phyloP scores from a whole-genome alignment of 2,888 invertebrate genomes.

The Drosophila ezoana region DNA sequence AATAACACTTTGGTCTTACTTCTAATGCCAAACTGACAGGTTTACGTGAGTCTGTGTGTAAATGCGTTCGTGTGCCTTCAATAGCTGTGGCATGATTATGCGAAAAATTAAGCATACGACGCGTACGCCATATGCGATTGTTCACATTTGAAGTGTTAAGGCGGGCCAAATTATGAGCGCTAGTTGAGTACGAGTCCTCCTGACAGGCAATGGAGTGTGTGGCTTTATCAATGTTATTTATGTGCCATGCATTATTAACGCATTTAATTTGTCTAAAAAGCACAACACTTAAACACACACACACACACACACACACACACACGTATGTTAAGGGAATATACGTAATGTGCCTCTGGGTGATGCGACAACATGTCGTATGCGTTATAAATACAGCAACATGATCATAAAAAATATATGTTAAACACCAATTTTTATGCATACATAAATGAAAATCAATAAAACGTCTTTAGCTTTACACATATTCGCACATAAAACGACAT shows the following conservation, averaged over 20 bases:
- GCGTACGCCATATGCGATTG: slow-evolving; percentile 59
- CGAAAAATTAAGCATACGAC: slow-evolving; percentile 73
- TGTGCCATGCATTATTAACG: slow-evolving; percentile 65
- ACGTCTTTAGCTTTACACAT: slow-evolving; percentile 42
- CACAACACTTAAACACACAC: slow-evolving; percentile 36
- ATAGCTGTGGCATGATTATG: slow-evolving; percentile 69
- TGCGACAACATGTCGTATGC: slow-evolving; percentile 61
- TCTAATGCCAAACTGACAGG: slow-evolving; percentile 75
- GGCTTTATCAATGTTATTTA: slow-evolving; percentile 72
- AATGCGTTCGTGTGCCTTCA: slow-evolving; percentile 36
- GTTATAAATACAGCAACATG: slow-evolving; percentile 56
- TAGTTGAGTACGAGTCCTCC: slow-evolving; percentile 30
- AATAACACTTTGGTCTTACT: slow-evolving; percentile 75
- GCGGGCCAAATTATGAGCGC: slow-evolving; percentile 51
- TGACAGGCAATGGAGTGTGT: slow-evolving; percentile 30
- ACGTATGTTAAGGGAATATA: slow-evolving; percentile 14
- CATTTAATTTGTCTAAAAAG: slow-evolving; percentile 77
- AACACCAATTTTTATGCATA: slow-evolving; percentile 73
- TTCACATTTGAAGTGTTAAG: slow-evolving; percentile 75
- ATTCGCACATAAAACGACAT: slow-evolving; percentile 51
- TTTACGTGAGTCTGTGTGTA: slow-evolving; percentile 54
- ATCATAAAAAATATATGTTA: slow-evolving; percentile 71
- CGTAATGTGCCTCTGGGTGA: slow-evolving; percentile 48
- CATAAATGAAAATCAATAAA: slow-evolving; percentile 79
- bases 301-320: slow-evolving; percentile 7